phyloP scores from a whole-genome alignment of 2,113 vertebrate genomes.

The Rhinichthys klamathensis region DNA sequence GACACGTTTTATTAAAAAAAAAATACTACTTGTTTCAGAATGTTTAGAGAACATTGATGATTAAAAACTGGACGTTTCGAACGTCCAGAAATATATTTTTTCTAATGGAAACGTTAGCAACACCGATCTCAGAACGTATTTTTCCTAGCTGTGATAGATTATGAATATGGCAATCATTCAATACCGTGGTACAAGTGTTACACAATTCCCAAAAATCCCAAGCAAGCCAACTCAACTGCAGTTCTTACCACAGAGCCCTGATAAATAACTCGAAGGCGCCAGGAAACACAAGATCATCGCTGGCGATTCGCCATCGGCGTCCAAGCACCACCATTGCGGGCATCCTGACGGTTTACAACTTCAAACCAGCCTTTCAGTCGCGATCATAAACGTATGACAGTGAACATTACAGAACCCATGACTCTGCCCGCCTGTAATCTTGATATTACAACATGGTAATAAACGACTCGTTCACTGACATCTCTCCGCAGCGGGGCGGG shows the following conservation, averaged over 20 bases:
- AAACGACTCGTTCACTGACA: background rate
- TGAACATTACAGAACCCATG: background rate
- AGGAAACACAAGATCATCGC: constrained; percentile 94
- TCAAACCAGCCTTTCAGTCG: background rate
- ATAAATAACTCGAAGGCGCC: constrained; percentile 86
- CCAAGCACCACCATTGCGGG: constrained; percentile 89
- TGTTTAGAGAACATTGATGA: too few species aligned
- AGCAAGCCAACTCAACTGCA: background rate
- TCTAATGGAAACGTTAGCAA: too few species aligned
- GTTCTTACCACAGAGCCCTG: constrained; percentile 83
- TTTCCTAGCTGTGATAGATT: too few species aligned
- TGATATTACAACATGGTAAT: background rate
- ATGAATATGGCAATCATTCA: background rate
- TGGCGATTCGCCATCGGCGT: constrained; percentile 92
- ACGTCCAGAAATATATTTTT: too few species aligned
- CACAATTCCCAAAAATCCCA: background rate
- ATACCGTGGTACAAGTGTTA: background rate
- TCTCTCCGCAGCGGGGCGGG: background rate
- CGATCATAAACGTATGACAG: background rate
- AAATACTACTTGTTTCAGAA: too few species aligned
- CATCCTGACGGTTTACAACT: constrained; percentile 70
- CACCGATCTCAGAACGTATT: too few species aligned
- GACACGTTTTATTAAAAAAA: too few species aligned
- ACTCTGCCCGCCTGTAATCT: background rate
- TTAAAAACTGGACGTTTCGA: too few species aligned